Percentiles rank a stretch among this genome's conserved stretches.
These are phyloP conservation scores for Drosophila fuyamai DNA, from an alignment of 1,140 invertebrate genomes.

Conservation along the genomic window DNA sequence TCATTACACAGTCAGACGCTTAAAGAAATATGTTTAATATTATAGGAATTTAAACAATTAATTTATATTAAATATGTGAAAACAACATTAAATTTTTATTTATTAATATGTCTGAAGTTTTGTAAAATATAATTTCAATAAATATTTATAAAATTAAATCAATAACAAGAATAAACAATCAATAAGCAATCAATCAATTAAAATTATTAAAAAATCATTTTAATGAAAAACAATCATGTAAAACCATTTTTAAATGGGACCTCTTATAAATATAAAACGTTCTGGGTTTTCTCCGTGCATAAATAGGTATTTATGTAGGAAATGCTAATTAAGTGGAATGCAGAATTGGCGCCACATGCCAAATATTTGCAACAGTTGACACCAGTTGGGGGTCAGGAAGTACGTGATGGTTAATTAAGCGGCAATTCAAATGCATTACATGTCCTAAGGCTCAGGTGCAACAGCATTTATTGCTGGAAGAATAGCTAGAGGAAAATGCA, in stretches of 20 bases:
- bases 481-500: not conserved
- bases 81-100: too few species aligned
- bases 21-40: conserved; percentile 31
- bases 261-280: not conserved
- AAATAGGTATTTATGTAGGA: not conserved
- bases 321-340: conserved; percentile 48
- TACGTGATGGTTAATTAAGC: conserved; percentile 70
- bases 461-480: conserved; percentile 2
- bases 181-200: not conserved
- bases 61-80: too few species aligned
- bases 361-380: conserved; percentile 67
- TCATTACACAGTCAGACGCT: conserved; percentile 48
- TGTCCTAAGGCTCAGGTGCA: conserved; percentile 41
- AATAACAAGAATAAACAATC: not conserved
- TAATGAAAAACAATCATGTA: not conserved
- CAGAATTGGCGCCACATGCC: conserved; percentile 50
- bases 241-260: too few species aligned
- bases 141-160: too few species aligned
- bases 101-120: not conserved
- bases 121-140: not conserved
- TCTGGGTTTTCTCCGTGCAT: not conserved
- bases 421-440: conserved; percentile 60
- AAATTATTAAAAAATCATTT: not conserved
- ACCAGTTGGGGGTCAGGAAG: conserved; percentile 25
- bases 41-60: too few species aligned